phyloP scores from a whole-genome alignment of 2,888 invertebrate species.

The Drosophila subquinaria region DNA sequence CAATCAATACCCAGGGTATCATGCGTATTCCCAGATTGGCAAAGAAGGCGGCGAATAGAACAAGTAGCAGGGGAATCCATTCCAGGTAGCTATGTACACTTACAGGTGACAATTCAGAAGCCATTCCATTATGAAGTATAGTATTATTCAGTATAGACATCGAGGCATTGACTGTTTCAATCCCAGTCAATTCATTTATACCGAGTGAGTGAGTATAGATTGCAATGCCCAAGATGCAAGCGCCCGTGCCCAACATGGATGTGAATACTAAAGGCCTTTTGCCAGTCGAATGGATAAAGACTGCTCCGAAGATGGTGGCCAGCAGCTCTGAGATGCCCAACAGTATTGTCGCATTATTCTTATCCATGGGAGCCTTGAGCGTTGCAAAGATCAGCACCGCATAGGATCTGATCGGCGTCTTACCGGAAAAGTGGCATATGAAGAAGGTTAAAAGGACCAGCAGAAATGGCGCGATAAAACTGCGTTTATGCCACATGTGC shows the following conservation, averaged over 20 bases:
- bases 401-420: conserved; percentile 22
- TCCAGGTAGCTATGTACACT: not conserved
- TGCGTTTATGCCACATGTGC: conserved; percentile 25
- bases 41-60: conserved; percentile 84
- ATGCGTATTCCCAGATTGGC: conserved; percentile 89
- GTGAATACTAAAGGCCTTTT: conserved; percentile 20
- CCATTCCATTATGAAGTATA: not conserved
- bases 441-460: conserved; percentile 15
- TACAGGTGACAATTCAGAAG: not conserved
- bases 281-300: conserved; percentile 12
- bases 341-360: conserved; percentile 18
- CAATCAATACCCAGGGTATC: conserved; percentile 92
- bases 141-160: not conserved
- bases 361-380: conserved; percentile 13
- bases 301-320: conserved; percentile 18
- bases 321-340: conserved; percentile 17
- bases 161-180: not conserved
- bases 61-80: conserved; percentile 9
- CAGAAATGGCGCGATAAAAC: conserved; percentile 16
- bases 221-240: conserved; percentile 19
- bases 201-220: conserved; percentile 14
- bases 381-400: conserved; percentile 20
- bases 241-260: conserved; percentile 19
- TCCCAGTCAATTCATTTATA: conserved; percentile 12
- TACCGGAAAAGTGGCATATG: conserved; percentile 24